These are phyloP conservation scores for Lepidotrigona ventralis DNA, from an alignment of 1,140 invertebrate genomes.

Conservation along the genomic window DNA sequence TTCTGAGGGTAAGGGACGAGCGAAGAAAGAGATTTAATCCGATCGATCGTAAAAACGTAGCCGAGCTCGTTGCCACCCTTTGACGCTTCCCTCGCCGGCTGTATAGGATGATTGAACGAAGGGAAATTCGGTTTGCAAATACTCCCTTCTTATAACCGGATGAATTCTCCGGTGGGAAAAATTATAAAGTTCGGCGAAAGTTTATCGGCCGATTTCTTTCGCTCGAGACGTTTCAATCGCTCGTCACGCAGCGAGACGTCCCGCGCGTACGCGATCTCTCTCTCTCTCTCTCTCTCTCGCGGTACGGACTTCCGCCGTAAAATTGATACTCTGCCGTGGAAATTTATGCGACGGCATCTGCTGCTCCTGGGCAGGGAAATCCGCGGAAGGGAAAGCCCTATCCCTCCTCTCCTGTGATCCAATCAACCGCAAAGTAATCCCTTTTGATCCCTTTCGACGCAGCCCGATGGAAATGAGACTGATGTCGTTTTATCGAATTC, in stretches of 20 bases:
- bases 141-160: neutral
- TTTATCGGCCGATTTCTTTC: neutral
- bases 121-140: neutral
- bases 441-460: constrained; percentile 57
- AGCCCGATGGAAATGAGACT: constrained; percentile 44
- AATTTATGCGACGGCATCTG: constrained; percentile 23
- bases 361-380: neutral
- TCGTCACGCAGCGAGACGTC: neutral
- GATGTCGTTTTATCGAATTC: constrained; percentile 39
- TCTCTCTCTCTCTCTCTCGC: neutral
- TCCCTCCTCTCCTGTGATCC: neutral
- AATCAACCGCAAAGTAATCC: constrained; percentile 50
- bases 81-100: neutral
- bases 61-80: neutral
- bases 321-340: neutral
- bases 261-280: neutral
- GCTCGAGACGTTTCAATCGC: neutral
- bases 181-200: neutral
- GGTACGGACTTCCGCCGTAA: neutral
- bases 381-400: neutral
- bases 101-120: constrained; percentile 14
- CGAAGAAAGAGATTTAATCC: constrained; percentile 3
- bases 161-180: neutral
- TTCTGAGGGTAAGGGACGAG: constrained; percentile 7
- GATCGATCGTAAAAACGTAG: constrained; percentile 21